phyloP scores from a whole-genome alignment of 2,888 invertebrate genomes.

The Phengaris arion region DNA sequence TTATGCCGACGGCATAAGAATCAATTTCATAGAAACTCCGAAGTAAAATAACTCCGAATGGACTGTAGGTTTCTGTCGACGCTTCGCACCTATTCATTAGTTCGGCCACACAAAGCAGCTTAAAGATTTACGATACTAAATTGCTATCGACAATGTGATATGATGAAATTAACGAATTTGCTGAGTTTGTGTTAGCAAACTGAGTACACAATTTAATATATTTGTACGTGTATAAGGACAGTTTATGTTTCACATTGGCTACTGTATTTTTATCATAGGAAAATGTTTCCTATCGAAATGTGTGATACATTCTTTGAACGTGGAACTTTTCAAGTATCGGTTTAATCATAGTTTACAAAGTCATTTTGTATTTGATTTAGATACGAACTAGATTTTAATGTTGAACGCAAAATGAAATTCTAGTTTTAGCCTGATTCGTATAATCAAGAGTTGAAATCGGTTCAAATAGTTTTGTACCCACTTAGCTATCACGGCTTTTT shows the following conservation, averaged over 20 bases:
- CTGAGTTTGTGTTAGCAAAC: not conserved
- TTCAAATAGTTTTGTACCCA: slow-evolving; percentile 30
- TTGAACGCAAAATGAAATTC: not conserved
- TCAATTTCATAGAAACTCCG: too few species aligned
- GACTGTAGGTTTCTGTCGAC: slow-evolving; percentile 42
- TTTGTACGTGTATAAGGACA: slow-evolving; percentile 13
- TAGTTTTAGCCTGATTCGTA: not conserved
- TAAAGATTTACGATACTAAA: slow-evolving; percentile 62
- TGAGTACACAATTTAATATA: slow-evolving; percentile 16
- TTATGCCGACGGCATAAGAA: too few species aligned
- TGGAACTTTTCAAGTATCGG: not conserved
- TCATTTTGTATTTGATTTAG: too few species aligned
- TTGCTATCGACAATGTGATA: slow-evolving; percentile 43
- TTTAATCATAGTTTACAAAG: too few species aligned
- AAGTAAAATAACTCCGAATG: too few species aligned
- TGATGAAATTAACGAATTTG: slow-evolving; percentile 32
- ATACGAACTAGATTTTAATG: not conserved
- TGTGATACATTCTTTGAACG: not conserved
- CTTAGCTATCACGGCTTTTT: slow-evolving; percentile 39
- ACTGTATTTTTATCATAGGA: not conserved
- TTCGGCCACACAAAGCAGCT: slow-evolving; percentile 67
- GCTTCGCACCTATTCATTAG: slow-evolving; percentile 51
- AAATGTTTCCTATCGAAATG: not conserved
- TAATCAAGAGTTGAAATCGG: slow-evolving; percentile 28
- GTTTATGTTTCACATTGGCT: slow-evolving; percentile 12